phyloP scores from a whole-genome alignment of 1,140 invertebrate species.

The Drosophila bifasciata region DNA sequence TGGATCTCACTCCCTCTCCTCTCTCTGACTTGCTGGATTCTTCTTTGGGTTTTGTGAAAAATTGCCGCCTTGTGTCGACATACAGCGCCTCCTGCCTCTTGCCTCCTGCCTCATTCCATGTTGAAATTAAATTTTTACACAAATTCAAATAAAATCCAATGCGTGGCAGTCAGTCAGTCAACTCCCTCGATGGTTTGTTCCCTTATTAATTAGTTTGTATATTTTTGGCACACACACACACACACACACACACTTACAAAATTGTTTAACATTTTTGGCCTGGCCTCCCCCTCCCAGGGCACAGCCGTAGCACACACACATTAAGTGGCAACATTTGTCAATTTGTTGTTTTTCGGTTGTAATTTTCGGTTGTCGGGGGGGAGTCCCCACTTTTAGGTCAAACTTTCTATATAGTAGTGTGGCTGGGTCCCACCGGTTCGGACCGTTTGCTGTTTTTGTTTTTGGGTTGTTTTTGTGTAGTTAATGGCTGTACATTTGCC shows the following conservation, averaged over 20 bases:
- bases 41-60: slow-evolving; percentile 57
- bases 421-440: background rate
- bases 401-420: background rate
- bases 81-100: background rate
- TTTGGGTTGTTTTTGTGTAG: slow-evolving; percentile 55
- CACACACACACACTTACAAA: slow-evolving; percentile 66
- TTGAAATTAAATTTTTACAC: slow-evolving; percentile 81
- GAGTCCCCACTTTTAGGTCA: slow-evolving; percentile 20
- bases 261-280: slow-evolving; percentile 78
- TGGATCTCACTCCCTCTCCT: too few relatives aligned
- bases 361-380: slow-evolving; percentile 25
- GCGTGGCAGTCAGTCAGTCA: slow-evolving; percentile 60
- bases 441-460: slow-evolving; percentile 14
- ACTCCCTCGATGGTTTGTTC: slow-evolving; percentile 52
- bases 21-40: slow-evolving; percentile 25
- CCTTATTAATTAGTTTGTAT: slow-evolving; percentile 81
- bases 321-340: slow-evolving; percentile 81
- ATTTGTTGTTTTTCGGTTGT: slow-evolving; percentile 70
- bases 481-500: slow-evolving; percentile 79
- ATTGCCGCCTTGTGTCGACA: slow-evolving; percentile 67
- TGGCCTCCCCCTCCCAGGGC: background rate
- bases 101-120: slow-evolving; percentile 54
- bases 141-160: slow-evolving; percentile 80
- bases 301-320: slow-evolving; percentile 46
- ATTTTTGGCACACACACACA: slow-evolving; percentile 73